phyloP scores from a whole-genome alignment of 2,797 vertebrate genomes.

The Gallinago solitaria region DNA sequence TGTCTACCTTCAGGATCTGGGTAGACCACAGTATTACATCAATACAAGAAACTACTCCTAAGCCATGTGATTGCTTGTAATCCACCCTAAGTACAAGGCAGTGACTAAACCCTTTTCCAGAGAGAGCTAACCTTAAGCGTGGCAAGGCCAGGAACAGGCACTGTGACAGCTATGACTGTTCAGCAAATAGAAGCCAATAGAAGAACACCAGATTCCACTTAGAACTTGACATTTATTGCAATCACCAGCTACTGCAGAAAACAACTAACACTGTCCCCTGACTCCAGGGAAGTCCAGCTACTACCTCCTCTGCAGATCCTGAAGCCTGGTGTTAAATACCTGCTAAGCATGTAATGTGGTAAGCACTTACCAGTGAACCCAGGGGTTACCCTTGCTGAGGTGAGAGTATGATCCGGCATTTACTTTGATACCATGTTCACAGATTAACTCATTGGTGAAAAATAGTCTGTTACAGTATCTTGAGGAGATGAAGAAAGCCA shows the following conservation, averaged over 20 bases:
- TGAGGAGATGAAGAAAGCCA: neutral
- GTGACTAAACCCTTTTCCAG: neutral
- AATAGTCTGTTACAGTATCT: neutral
- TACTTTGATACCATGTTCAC: neutral
- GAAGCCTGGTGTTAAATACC: neutral
- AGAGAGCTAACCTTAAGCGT: neutral
- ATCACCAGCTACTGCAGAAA: neutral
- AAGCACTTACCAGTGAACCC: neutral
- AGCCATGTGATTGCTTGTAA: neutral
- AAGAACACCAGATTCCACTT: neutral
- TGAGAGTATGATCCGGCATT: neutral
- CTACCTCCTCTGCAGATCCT: neutral
- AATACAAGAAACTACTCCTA: neutral
- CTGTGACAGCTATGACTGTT: neutral
- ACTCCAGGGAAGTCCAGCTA: neutral
- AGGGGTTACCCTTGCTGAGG: neutral
- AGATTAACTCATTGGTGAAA: neutral
- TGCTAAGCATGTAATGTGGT: fast-evolving
- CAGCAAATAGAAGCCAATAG: neutral
- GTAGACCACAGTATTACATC: neutral
- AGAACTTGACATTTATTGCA: neutral
- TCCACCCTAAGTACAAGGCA: neutral
- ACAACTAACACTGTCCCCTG: neutral
- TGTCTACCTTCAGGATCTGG: neutral
- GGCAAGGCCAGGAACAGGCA: neutral